Percentiles rank a stretch among this genome's conserved stretches.
Evolutionary conservation across 2,113 vertebrate species (phyloP).

Genomic region (Ailurus styani): DNA sequence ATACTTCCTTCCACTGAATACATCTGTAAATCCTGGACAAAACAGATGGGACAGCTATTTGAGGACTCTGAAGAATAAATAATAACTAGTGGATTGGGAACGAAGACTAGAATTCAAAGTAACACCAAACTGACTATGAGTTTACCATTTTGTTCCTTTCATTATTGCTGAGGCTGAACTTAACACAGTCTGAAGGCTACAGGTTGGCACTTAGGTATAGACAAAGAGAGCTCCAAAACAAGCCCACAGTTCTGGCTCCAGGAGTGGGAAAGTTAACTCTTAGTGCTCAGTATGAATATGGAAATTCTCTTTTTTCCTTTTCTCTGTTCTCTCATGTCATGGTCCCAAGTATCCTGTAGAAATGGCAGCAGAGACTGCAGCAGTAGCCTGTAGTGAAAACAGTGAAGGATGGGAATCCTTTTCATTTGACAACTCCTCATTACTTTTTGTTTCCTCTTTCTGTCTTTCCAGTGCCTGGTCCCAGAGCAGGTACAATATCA

Average conservation of each 20-base stretch:
- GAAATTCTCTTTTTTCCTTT: not conserved
- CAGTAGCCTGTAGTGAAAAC: not conserved
- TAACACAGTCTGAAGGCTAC: not conserved
- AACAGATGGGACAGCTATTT: not conserved
- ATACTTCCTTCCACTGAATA: not conserved
- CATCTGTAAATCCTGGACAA: not conserved
- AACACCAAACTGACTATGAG: not conserved
- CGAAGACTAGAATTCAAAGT: not conserved
- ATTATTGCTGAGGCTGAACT: not conserved
- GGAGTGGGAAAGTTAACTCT: not conserved
- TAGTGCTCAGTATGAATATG: not conserved
- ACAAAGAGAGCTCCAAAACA: not conserved
- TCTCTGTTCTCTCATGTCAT: not conserved
- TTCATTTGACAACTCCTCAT: not conserved
- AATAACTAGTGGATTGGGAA: not conserved
- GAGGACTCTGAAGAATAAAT: not conserved
- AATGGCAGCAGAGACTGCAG: not conserved
- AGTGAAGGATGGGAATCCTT: not conserved
- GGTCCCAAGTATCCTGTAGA: not conserved
- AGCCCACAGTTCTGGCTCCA: not conserved
- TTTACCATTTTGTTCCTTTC: not conserved
- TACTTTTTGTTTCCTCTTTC: not conserved
- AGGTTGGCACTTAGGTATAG: not conserved
- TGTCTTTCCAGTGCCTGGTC: not conserved
- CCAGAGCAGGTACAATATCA: not conserved